These are phyloP conservation scores for Aporrectodea caliginosa DNA, from an alignment of 1,140 invertebrate genomes.

Conservation along the genomic window DNA sequence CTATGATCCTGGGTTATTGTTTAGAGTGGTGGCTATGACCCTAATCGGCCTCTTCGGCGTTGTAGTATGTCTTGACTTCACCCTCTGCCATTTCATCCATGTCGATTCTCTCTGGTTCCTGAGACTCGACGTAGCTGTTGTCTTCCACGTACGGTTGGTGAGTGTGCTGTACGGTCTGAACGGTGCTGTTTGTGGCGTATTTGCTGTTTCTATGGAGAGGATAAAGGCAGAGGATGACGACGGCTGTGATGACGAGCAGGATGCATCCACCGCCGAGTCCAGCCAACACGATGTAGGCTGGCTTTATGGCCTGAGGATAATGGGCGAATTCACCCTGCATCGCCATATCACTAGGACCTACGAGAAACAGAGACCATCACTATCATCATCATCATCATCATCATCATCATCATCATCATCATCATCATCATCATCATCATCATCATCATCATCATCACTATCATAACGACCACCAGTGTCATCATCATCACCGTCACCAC, in stretches of 20 bases:
- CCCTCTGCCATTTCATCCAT: background rate
- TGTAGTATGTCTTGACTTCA: background rate
- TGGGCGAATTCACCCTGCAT: no score
- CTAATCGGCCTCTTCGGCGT: background rate
- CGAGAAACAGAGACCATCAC: no score
- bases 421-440: no score
- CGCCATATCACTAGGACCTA: no score
- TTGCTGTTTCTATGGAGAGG: background rate
- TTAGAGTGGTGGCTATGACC: no score
- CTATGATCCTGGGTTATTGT: no score
- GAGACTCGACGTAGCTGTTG: background rate
- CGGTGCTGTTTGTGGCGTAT: background rate
- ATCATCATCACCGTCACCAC: no score
- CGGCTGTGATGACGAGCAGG: slow-evolving; percentile 8
- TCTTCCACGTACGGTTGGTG: background rate
- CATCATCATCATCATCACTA: no score
- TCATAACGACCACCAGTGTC: no score
- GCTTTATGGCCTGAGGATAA: slow-evolving; percentile 8
- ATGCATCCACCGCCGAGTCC: slow-evolving; percentile 12
- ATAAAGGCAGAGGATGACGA: background rate
- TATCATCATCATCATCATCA: no score
- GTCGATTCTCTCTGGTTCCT: background rate
- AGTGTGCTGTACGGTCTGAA: no score
- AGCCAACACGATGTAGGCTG: slow-evolving; percentile 14
- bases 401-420: no score